Evolutionary conservation across 2,888 invertebrate genomes (phyloP), one percentile per base, ranked within the genome.

Genomic region (Ornithoptera priamus): DNA sequence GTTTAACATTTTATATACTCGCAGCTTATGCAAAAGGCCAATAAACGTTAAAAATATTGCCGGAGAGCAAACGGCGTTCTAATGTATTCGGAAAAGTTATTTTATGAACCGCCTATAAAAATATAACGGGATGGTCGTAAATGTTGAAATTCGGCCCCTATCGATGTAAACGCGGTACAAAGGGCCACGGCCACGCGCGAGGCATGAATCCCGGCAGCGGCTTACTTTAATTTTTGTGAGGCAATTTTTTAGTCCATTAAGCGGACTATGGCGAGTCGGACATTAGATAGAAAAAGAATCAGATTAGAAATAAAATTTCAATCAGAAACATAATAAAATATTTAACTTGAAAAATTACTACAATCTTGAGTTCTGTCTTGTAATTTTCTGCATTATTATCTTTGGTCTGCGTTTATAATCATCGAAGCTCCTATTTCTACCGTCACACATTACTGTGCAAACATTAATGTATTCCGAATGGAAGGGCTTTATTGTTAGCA

Each of bases 81-180:
- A 87, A 90, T 89, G 85, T 89, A 88, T 89, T 87, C 85, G 76
- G 78, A 77, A 85, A 90, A 89, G 87, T 88, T 88, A 86, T 87
- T 90, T 90, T 87, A 90, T 86, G 86, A 84, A 84, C 82, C 83
- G 81, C 84, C 88, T 85, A 89, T 90, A 90, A 91, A 91, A 92
- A 89, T 87, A 87, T 89, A 87, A 89, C 85, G 82, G 83, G 75
- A 74, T 72, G 76, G 75, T 82, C 85, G 84, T 89, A 87, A 89
- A 89, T 85, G 86, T 85, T 85, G 81, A 87, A 89, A 84, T 86
- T 87, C 81, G 79, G 80, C 82, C 81, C 82, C 81, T 85, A 87
- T 89, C 85, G 85, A 89, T 88, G 84, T 84, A 80, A 84, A 81
- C 77, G 78, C 69, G 18, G 60, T 65, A 69, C 69, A 69, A 69